Percentiles rank a stretch among this genome's conserved stretches.
These are phyloP conservation scores for Osmerus eperlanus DNA, from an alignment of 2,113 vertebrate genomes.

Conservation along the genomic window DNA sequence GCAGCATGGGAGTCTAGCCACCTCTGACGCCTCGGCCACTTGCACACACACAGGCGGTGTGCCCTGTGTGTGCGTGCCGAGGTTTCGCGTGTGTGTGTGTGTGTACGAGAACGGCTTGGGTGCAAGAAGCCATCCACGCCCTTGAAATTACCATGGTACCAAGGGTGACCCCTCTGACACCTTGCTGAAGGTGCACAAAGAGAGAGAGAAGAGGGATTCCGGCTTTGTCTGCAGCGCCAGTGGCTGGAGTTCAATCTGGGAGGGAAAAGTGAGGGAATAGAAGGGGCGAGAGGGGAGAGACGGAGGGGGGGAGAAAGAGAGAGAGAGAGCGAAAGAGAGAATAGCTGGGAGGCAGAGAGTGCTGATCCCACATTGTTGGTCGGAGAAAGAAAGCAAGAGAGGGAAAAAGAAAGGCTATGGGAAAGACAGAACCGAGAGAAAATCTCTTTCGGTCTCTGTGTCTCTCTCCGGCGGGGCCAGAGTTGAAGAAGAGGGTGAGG, in stretches of 20 bases:
- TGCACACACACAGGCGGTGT: slow-evolving; percentile 15
- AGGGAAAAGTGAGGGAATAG: neutral
- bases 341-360: slow-evolving; percentile 8
- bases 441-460: slow-evolving; percentile 16
- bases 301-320: neutral
- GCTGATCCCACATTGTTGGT: slow-evolving; percentile 5
- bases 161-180: slow-evolving; percentile 13
- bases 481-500: slow-evolving; percentile 25
- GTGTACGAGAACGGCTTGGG: too few species aligned
- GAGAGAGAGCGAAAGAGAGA: slow-evolving; percentile 18
- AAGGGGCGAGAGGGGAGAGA: neutral
- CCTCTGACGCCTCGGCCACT: slow-evolving; percentile 38
- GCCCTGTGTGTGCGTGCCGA: too few species aligned
- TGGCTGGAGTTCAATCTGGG: neutral
- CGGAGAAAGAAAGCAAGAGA: slow-evolving; percentile 21
- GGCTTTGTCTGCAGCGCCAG: neutral
- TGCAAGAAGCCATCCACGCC: too few species aligned
- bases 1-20: slow-evolving; percentile 66
- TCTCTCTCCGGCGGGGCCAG: slow-evolving; percentile 28
- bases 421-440: neutral
- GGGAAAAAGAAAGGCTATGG: neutral
- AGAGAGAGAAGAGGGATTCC: neutral
- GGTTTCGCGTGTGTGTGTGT: too few species aligned
- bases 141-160: slow-evolving; percentile 5
- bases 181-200: neutral